These are phyloP conservation scores for Semicossyphus pulcher DNA, from an alignment of 2,113 vertebrate species.

Conservation along the genomic window DNA sequence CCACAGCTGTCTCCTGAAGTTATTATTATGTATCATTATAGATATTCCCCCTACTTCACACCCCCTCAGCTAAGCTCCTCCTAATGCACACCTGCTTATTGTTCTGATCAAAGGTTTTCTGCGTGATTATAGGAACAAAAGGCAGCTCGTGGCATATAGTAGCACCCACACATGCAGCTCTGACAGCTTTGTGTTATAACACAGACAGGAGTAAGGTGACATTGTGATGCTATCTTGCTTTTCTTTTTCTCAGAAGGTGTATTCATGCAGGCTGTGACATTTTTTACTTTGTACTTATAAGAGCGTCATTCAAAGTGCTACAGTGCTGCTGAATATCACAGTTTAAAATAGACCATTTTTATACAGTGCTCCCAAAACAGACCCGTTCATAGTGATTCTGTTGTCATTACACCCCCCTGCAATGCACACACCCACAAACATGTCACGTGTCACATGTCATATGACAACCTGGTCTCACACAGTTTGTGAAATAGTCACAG, in stretches of 20 bases:
- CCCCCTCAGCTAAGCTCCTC: background rate
- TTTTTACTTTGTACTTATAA: constrained; percentile 6
- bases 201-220: background rate
- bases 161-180: constrained; percentile 15
- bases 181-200: constrained; percentile 19
- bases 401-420: background rate
- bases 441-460: background rate
- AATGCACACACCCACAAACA: background rate
- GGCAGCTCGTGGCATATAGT: background rate
- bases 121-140: constrained; percentile 12
- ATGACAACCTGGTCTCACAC: background rate
- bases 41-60: background rate
- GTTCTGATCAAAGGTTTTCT: background rate
- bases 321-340: background rate
- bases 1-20: background rate
- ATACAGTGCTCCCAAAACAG: background rate
- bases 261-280: constrained; percentile 8
- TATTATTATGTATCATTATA: constrained; percentile 13
- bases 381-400: background rate
- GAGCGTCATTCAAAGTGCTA: background rate
- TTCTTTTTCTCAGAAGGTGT: background rate
- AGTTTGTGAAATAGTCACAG: background rate
- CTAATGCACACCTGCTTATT: background rate
- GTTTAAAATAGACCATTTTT: background rate
- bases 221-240: constrained; percentile 21